Evolutionary conservation across 2,113 vertebrate genomes (phyloP), one percentile per base, ranked within the genome.

Genomic region (Spilogale gracilis): DNA sequence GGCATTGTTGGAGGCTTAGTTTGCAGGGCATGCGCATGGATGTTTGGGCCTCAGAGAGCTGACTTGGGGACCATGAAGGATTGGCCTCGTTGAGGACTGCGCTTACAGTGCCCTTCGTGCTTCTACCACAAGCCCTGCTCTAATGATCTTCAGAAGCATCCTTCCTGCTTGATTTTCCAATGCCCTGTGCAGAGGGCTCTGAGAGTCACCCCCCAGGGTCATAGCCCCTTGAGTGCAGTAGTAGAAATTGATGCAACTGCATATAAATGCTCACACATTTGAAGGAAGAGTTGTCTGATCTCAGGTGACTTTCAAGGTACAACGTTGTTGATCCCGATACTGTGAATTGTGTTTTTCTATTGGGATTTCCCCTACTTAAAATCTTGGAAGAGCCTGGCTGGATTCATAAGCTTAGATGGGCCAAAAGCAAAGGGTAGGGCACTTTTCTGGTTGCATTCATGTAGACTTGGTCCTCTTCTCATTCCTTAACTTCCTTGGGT

Each of bases 1-100:
- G 11, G 25, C 6, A 0, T 3, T 56, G 27, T 21, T 1, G 0
- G 1, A 32, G 2, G 30, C 11, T 13, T 20, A 8, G 48, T 18
- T 73, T 14, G 20, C 32, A 84, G 20, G 32, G 10, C 18, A 5
- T 12, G 30, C 2, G 63, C 38, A 20, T 84, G 58, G 23, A 58
- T 32, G 27, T 23, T 16, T n/a, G 4, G 43, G 27, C 25, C n/a
- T 61, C 74, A 9, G 52, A 32, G 50, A 83, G 45, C 83, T 65
- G n/a, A 74, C 13, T 2, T 10, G 5, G 50, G 3, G 56, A 48
- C 25, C 14, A 0, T 3, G 9, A 32, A 58, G 54, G n/a, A 73
- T 20, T 0, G 0, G 13, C 43, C 56, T 83, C 3, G 6, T 8
- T 4, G 45, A 76, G 18, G 16, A 2, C n/a, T 69, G 14, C 20